Evolutionary conservation across 2,888 invertebrate species (phyloP), one percentile per base, ranked within the genome.

Genomic region (Plebejus argus): DNA sequence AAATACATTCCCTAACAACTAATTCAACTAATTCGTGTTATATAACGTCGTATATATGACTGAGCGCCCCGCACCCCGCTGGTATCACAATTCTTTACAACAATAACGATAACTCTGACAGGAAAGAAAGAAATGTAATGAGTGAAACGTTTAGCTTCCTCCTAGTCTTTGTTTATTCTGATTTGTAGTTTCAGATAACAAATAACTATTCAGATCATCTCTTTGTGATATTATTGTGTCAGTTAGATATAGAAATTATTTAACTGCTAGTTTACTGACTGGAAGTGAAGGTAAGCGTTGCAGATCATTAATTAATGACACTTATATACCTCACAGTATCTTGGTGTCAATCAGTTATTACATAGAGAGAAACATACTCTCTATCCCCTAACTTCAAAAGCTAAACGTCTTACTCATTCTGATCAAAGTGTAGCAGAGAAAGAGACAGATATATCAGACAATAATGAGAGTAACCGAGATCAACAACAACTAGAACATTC

Each of bases 1-100:
- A 93, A 93, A 93, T 93, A 93, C 89, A 89, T 91, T 91, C 87
- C 84, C 90, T 91, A 92, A 89, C 82, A 86, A 80, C 83, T 86
- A 86, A 84, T 89, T 82, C 91, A 91, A 89, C 85, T 90, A 91
- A 90, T 89, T 90, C 90, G 86, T 81, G 82, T 76, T 77, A 74
- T 76, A 76, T 66, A 70, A 76, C 74, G 76, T 76, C 61, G 71
- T 76, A 80, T 45, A 78, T 77, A 70, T 33, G 74, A 23, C 53
- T 8, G 20, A 20, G 82, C 82, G 86, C 87, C 88, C 88, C 89
- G 87, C 88, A 83, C 89, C 88, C 84, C 79, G 71, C 83, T 74
- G 82, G 80, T 89, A 89, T 88, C 91, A 90, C 89, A 90, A 88
- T 88, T 86, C 86, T 89, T 88, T 88, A 89, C 89, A 90, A 91